Evolutionary conservation across 2,113 vertebrate species (phyloP), one percentile per base, ranked within the genome.

Genomic region (Rhinoderma darwinii): DNA sequence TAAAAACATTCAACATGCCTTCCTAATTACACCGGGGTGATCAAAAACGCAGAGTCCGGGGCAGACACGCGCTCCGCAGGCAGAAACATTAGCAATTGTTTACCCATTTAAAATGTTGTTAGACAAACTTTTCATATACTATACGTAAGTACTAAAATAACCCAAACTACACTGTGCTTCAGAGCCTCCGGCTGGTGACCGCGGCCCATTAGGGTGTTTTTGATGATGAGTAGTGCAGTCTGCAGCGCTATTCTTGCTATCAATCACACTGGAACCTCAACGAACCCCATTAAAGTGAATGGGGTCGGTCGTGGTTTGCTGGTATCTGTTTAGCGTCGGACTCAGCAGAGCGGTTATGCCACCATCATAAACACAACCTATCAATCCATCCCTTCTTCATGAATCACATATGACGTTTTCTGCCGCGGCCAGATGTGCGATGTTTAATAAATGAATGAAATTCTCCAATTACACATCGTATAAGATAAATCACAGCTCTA

Each of bases 21-120:
- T 59, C 54, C n/a, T 84, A 39, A 84, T 75, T 84, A 75, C 25
- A 75, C 43, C 8, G 37, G 59, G 82, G 82, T 83, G 32, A 54
- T 84, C 12, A 3, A 30, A n/a, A 54, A 56, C 35, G 41, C 22
- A 43, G 37, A 7, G 22, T 17, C 37, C 14, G 37, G 50, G 50
- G 35, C 18, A 17, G 56, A 14, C 41, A 54, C 79, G 17, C 10
- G 35, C 32, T 14, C 77, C 15, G 51, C 22, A 8, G 25, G n/a
- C 11, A 20, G 30, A n/a, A 59, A 80, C 35, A 41, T n/a, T 59
- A n/a, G 37, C 11, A 39, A 59, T 80, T 80, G 35, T 56, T 51
- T 56, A 39, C 77, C 5, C n/a, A n/a, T 56, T 1, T 77, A 18
- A 32, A 50, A 51, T 51, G 44, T 17, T 43, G 41, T 14, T 74